These are phyloP conservation scores for Allygus modestus DNA, from an alignment of 2,888 invertebrate genomes.

Conservation along the genomic window DNA sequence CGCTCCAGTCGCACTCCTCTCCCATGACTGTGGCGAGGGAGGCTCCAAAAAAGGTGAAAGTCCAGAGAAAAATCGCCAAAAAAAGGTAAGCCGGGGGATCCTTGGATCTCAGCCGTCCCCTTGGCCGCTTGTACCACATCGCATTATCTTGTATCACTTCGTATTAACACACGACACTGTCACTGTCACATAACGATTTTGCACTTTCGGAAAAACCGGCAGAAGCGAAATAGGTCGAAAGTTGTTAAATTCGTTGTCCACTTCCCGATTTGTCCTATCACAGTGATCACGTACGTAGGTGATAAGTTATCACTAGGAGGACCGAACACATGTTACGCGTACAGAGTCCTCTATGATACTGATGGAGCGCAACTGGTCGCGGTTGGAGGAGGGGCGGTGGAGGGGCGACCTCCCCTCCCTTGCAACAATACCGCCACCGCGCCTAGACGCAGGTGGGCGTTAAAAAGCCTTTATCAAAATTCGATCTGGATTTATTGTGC, in stretches of 20 bases:
- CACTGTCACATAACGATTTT: not conserved
- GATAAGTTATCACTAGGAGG: slow-evolving; percentile 1
- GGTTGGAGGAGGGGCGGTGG: not conserved
- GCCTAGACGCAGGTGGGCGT: slow-evolving; percentile 45
- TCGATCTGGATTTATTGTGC: slow-evolving; percentile 59
- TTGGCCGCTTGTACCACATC: slow-evolving; percentile 42
- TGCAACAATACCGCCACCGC: not conserved
- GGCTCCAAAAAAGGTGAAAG: slow-evolving; percentile 72
- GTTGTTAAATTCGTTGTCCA: not conserved
- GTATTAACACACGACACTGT: not conserved
- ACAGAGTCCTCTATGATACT: slow-evolving; percentile 11
- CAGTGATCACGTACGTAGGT: not conserved
- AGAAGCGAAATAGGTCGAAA: slow-evolving; percentile 27
- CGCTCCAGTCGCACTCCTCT: slow-evolving; percentile 84
- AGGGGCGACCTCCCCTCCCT: not conserved
- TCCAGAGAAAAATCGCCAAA: slow-evolving; percentile 37
- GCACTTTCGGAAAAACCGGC: slow-evolving; percentile 2
- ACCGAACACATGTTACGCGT: not conserved
- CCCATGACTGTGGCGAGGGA: slow-evolving; percentile 79
- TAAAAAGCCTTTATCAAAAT: slow-evolving; percentile 57
- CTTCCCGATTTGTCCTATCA: not conserved
- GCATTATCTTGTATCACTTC: slow-evolving; percentile 36
- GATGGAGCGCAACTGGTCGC: not conserved
- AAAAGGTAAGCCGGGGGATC: slow-evolving; percentile 21
- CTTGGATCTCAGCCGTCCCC: slow-evolving; percentile 48